These are phyloP conservation scores for Pitangus sulphuratus DNA, from an alignment of 2,797 vertebrate genomes.

Conservation along the genomic window DNA sequence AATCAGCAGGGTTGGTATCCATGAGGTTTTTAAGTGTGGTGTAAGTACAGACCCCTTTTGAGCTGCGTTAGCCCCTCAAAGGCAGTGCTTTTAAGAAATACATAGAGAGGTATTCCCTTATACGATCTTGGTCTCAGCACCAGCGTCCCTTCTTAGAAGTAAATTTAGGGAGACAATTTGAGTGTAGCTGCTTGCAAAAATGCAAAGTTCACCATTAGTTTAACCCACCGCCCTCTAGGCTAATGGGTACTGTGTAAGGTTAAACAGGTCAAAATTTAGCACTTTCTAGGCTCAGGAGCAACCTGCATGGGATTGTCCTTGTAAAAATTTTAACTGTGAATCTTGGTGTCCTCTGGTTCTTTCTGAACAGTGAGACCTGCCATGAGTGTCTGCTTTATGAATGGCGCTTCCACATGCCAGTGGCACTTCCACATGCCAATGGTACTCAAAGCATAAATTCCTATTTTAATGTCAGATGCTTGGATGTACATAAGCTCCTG, in stretches of 20 bases:
- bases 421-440: background rate
- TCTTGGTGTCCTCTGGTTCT: background rate
- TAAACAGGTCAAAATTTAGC: background rate
- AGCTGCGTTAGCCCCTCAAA: background rate
- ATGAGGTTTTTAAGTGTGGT: background rate
- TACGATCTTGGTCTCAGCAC: background rate
- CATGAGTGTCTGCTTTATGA: background rate
- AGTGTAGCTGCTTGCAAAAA: background rate
- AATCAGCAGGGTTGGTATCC: background rate
- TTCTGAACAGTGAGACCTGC: background rate
- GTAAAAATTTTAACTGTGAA: background rate
- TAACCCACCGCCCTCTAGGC: background rate
- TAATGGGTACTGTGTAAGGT: background rate
- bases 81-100: background rate
- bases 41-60: background rate
- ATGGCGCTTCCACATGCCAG: background rate
- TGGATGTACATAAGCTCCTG: background rate
- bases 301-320: background rate
- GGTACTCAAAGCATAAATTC: background rate
- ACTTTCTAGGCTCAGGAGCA: background rate
- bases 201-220: background rate
- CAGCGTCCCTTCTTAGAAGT: background rate
- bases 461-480: background rate
- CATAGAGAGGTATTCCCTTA: background rate
- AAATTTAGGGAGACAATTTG: background rate